phyloP scores from a whole-genome alignment of 2,797 vertebrate species.

The Microcaecilia unicolor region DNA sequence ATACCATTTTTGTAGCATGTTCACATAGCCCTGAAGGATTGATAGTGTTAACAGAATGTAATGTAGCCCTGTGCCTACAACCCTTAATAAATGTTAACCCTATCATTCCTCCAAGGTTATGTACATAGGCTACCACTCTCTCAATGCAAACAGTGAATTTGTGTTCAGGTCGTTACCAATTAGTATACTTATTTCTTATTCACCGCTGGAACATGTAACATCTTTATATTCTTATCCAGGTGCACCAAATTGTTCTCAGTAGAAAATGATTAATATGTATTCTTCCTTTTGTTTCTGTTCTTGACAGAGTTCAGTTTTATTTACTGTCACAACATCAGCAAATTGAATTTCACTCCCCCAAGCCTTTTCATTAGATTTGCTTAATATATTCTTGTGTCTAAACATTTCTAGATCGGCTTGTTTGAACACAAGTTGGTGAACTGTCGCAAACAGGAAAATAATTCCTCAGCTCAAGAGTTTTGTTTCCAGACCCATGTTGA shows the following conservation, averaged over 20 bases:
- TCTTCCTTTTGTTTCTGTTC: slow-evolving; percentile 14
- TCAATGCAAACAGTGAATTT: no score
- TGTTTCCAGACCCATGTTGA: slow-evolving; percentile 7
- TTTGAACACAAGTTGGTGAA: neutral
- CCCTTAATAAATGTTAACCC: no score
- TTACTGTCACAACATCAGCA: slow-evolving; percentile 19
- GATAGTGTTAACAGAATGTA: no score
- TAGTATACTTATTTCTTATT: neutral
- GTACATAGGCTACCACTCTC: no score
- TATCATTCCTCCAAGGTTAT: no score
- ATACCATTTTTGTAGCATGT: no score
- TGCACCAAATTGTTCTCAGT: neutral
- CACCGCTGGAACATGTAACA: neutral
- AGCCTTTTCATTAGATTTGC: slow-evolving; percentile 2
- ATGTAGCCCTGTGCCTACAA: no score
- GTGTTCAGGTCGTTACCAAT: no score
- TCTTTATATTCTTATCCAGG: neutral
- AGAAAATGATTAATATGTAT: neutral
- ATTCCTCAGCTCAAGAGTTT: neutral
- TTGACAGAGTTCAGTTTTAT: neutral
- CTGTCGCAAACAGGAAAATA: slow-evolving; percentile 11
- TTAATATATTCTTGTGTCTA: slow-evolving; percentile 1
- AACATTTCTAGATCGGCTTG: neutral
- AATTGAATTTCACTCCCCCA: slow-evolving; percentile 7
- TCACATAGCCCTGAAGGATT: no score